These are phyloP conservation scores for Probosciger aterrimus DNA, from an alignment of 2,113 vertebrate genomes.

Conservation along the genomic window DNA sequence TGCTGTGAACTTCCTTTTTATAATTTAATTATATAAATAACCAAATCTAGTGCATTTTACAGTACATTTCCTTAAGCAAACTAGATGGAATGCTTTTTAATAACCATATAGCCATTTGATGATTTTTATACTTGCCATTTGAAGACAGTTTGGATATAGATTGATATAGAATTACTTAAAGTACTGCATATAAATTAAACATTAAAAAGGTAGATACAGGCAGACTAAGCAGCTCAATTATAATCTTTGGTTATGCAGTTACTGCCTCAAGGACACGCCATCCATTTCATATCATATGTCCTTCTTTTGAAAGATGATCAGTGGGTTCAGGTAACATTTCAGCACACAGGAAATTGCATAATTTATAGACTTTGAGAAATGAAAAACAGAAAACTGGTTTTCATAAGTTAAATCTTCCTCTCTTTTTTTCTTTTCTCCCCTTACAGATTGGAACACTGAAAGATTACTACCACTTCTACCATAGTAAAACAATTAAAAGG, in stretches of 20 bases:
- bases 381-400: constrained; percentile 31
- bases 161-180: constrained; percentile 72
- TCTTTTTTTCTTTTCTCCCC: background rate
- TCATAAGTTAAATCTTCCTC: constrained; percentile 39
- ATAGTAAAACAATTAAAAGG: constrained; percentile 98
- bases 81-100: constrained; percentile 60
- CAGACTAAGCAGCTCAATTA: constrained; percentile 66
- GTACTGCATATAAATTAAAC: constrained; percentile 80
- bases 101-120: constrained; percentile 57
- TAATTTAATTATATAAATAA: constrained; percentile 63
- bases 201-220: constrained; percentile 70
- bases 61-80: constrained; percentile 59
- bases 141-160: constrained; percentile 56
- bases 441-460: constrained; percentile 92
- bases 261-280: constrained; percentile 70
- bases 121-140: constrained; percentile 48
- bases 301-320: constrained; percentile 77
- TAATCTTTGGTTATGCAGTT: constrained; percentile 68
- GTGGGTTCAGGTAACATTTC: constrained; percentile 74
- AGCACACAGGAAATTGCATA: constrained; percentile 69
- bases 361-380: constrained; percentile 72
- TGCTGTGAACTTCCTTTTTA: background rate
- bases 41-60: constrained; percentile 29
- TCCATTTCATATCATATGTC: constrained; percentile 73
- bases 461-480: constrained; percentile 98